Base-by-base conservation (phyloP, 1,140 invertebrate genomes). In the Oryctes rhinoceros region DNA sequence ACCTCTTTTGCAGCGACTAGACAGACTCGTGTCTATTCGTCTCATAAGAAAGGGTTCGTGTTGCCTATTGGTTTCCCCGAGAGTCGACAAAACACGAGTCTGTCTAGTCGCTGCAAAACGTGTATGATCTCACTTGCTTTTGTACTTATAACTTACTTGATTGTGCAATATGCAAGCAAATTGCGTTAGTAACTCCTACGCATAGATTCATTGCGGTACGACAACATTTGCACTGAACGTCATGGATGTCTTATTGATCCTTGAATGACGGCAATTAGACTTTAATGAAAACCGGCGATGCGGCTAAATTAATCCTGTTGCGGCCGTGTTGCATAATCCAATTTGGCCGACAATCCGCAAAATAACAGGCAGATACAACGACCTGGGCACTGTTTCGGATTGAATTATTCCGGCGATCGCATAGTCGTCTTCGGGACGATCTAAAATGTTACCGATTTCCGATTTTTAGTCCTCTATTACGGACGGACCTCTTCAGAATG, bases 231-330 rank as follows among this genome's bases (percentile, higher is more conserved):
- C 9, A n/a, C 53, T 18, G 53, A n/a, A n/a, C 53, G 18, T 59
- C 15, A n/a, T 59, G 24, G 24, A 30, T 59, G 53, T 59, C 53
- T 59, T 59, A 59, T 59, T 15, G 53, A 59, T n/a, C 53, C 53
- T 18, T 59, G 13, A 59, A 59, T 59, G 15, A 59, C 53, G 53
- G 53, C n/a, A 59, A 59, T 59, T 15, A 59, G 53, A 59, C 13
- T 59, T 59, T 59, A 59, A 59, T 59, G 53, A 59, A 59, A 59
- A 59, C 53, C 53, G 53, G 53, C n/a, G 53, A 59, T 59, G 13
- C 13, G 53, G 15, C 53, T 59, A n/a, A 59, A 59, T 59, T 59
- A n/a, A 59, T 18, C 53, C 53, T 59, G 18, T 59, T 15, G 20
- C 11, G 53, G 15, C 53, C 15, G 13, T 59, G 15, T 18, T 59